Conservation (phyloP, 2,888 invertebrate genomes). For the Marasmarcha lunaedactyla region DNA sequence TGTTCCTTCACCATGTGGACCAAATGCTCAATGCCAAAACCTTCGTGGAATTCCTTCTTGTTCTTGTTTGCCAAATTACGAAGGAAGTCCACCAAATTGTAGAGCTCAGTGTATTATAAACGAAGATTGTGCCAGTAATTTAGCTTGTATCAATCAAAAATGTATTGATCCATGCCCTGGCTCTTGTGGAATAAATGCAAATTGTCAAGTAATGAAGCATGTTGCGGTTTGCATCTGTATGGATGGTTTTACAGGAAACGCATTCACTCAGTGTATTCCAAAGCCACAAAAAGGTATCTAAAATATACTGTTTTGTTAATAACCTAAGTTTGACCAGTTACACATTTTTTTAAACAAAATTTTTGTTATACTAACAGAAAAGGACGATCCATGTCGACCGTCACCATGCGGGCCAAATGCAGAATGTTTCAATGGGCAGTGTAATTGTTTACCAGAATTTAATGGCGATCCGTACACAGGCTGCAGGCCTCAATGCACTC, state of each 20-base stretch:
- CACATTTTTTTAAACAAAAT: neutral
- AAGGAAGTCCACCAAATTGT: constrained; percentile 77
- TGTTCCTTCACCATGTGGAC: constrained; percentile 76
- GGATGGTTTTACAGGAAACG: constrained; percentile 71
- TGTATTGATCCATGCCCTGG: constrained; percentile 79
- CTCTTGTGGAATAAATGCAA: constrained; percentile 72
- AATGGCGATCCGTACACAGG: constrained; percentile 81
- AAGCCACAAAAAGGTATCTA: constrained; percentile 41
- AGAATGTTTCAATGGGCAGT: constrained; percentile 75
- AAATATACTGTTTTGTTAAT: neutral
- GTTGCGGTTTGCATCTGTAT: constrained; percentile 73
- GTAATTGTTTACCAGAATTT: constrained; percentile 79
- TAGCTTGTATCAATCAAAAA: constrained; percentile 76
- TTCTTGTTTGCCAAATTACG: constrained; percentile 72
- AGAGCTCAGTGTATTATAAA: constrained; percentile 76
- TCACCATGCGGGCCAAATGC: constrained; percentile 81
- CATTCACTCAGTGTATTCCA: constrained; percentile 65
- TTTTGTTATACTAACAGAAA: constrained; percentile 21
- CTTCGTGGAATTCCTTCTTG: constrained; percentile 69
- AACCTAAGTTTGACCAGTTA: neutral
- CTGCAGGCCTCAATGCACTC: constrained; percentile 84
- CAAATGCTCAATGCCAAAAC: constrained; percentile 72
- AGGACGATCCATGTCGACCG: constrained; percentile 73
- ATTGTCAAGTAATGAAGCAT: constrained; percentile 73
- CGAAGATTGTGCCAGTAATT: constrained; percentile 75